Base-by-base conservation (phyloP, 1,140 invertebrate genomes). In the Cyclargus thomasi region DNA sequence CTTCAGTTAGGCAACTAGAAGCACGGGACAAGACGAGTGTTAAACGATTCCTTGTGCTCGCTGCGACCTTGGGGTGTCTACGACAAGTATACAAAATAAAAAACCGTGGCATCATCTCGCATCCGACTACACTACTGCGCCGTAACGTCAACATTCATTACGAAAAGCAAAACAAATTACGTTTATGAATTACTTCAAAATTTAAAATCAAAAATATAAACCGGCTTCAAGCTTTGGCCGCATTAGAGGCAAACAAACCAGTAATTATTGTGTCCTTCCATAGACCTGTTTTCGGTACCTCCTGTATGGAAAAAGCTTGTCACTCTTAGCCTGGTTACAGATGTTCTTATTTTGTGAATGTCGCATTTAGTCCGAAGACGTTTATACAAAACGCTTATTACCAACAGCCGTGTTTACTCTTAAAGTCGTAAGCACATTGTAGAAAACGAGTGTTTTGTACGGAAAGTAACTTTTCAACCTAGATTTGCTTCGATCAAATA, bases 1-100 rank as follows among this genome's bases (percentile, higher is more conserved):
- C 75, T 80, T 71, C 77, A 73, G 78, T 78, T 76, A 87, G 90
- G 85, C 89, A 88, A 91, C 86, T 90, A 91, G 89, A 91, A 90
- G 89, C 90, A 91, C 89, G 78, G 85, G 85, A 84, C 82, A 81
- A 78, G 70, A 76, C 74, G 76, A 72, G 80, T 76, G 75, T 80
- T 77, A 81, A 81, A 83, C 78, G 81, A 79, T 78, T 74, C 79
- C 79, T 74, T 76, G 81, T 82, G 79, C 78, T 80, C 74, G 76
- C 65, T 78, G 75, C 77, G 77, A 79, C 75, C 77, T 74, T 70
- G 47, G 59, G 66, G 57, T 71, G 66, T 65, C 76, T 75, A 72
- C 71, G 62, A 77, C 71, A 73, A 65, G 67, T 71, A 69, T 64
- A 67, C 79, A 74, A 75, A 73, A 71, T 74, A 77, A 74, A 76